These are phyloP conservation scores for Drosophila emarginata DNA, from an alignment of 2,888 invertebrate species.

Conservation along the genomic window DNA sequence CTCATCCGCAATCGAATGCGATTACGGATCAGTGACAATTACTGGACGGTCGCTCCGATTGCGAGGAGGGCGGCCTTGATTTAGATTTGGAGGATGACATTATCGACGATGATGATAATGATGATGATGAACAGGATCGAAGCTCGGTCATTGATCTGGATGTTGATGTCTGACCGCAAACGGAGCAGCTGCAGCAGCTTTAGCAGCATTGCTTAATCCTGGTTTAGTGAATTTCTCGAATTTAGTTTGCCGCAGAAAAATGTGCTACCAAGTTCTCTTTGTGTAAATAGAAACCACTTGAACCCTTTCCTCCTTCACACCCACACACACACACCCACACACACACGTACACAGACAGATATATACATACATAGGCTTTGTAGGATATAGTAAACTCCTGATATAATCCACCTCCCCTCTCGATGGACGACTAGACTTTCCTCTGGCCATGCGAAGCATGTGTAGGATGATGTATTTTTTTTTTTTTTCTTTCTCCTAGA, in stretches of 20 bases:
- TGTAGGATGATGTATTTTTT: not conserved
- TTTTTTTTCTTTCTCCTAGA: not conserved
- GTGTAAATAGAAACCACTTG: slow-evolving; percentile 2
- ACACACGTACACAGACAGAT: not conserved
- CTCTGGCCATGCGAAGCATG: not conserved
- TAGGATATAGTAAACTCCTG: slow-evolving; percentile 17
- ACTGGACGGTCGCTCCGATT: slow-evolving; percentile 80
- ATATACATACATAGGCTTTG: slow-evolving; percentile 32
- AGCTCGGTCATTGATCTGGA: slow-evolving; percentile 82
- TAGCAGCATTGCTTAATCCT: slow-evolving; percentile 43
- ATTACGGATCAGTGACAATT: slow-evolving; percentile 82
- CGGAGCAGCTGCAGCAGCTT: slow-evolving; percentile 58
- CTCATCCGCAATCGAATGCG: slow-evolving; percentile 49
- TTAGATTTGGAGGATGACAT: slow-evolving; percentile 29
- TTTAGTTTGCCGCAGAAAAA: slow-evolving; percentile 3
- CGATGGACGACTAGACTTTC: not conserved
- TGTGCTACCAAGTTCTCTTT: not conserved
- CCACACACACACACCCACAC: not conserved
- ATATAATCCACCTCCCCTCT: not conserved
- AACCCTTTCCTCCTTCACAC: not conserved
- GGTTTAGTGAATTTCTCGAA: slow-evolving; percentile 18
- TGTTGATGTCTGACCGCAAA: slow-evolving; percentile 82
- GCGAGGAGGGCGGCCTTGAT: slow-evolving; percentile 50
- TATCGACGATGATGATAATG: slow-evolving; percentile 68
- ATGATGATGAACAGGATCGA: slow-evolving; percentile 77